A percentile compares a stretch with the other conserved stretches of the same genome.
Evolutionary conservation across 2,888 invertebrate species (phyloP).

Genomic region (Phasia obesa): DNA sequence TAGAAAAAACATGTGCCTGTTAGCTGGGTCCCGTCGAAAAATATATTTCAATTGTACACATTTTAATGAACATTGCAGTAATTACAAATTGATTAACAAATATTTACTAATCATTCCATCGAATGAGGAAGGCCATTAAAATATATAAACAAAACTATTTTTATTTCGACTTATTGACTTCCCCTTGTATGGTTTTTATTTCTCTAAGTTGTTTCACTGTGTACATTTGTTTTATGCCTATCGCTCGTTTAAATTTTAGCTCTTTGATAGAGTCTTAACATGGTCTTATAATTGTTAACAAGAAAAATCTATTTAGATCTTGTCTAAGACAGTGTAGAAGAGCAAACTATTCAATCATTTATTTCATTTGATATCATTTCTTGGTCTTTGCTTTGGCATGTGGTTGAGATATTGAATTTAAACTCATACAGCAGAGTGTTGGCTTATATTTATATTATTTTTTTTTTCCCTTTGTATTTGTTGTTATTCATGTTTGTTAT

Average conservation of each 20-base stretch:
- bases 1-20: no score
- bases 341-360: constrained; percentile 64
- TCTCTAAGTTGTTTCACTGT: constrained; percentile 6
- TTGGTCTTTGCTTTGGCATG: constrained; percentile 3
- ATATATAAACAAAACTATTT: no score
- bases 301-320: constrained; percentile 77
- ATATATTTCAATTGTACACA: no score
- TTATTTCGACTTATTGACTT: no score
- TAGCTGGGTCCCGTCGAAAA: no score
- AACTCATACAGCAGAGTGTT: constrained; percentile 9
- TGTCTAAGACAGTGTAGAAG: constrained; percentile 41
- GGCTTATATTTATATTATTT: constrained; percentile 6
- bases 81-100: no score
- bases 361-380: constrained; percentile 38
- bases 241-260: not conserved
- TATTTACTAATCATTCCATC: no score
- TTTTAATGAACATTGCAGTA: no score
- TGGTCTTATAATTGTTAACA: constrained; percentile 79
- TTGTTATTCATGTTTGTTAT: constrained; percentile 68
- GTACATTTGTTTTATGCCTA: constrained; percentile 2
- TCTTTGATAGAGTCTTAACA: constrained; percentile 40
- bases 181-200: not conserved
- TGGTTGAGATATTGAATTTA: constrained; percentile 8
- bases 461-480: no score
- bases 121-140: no score